Evolutionary conservation across 37 sponge, comb jelly and placozoan species (phyloP).

Genomic region (Tethya wilhelma): DNA sequence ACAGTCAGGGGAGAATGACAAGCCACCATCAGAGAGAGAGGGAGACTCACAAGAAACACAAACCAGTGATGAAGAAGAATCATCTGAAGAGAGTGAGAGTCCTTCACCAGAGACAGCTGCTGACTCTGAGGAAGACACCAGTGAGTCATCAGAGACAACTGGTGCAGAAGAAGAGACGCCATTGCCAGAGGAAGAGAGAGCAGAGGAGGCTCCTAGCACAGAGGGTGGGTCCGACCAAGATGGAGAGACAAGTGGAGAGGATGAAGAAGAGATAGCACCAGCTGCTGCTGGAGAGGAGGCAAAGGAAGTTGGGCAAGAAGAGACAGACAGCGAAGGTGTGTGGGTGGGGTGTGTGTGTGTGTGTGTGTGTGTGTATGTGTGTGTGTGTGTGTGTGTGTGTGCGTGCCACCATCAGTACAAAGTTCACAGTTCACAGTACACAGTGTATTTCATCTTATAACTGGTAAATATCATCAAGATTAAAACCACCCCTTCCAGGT

Average conservation of each 20-base stretch:
- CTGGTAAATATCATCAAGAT: not conserved
- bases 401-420: not conserved
- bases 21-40: slow-evolving; percentile 6
- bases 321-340: not conserved
- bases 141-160: not conserved
- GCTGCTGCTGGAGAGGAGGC: not conserved
- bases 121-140: not conserved
- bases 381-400: not conserved
- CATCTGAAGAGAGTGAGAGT: slow-evolving; percentile 17
- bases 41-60: slow-evolving; percentile 17
- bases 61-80: not conserved
- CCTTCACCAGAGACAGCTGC: not conserved
- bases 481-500: not conserved
- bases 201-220: not conserved
- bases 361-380: not conserved
- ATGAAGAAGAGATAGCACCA: not conserved
- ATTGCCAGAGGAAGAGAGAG: slow-evolving; percentile 7
- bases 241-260: not conserved
- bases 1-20: not conserved
- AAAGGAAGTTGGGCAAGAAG: not conserved
- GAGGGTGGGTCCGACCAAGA: slow-evolving; percentile 1
- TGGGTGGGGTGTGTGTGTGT: not conserved
- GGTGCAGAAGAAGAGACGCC: slow-evolving; percentile 8
- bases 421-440: not conserved
- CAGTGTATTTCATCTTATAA: not conserved